These are phyloP conservation scores for Tenthredo mesomela DNA, from an alignment of 2,888 invertebrate genomes.

Conservation along the genomic window DNA sequence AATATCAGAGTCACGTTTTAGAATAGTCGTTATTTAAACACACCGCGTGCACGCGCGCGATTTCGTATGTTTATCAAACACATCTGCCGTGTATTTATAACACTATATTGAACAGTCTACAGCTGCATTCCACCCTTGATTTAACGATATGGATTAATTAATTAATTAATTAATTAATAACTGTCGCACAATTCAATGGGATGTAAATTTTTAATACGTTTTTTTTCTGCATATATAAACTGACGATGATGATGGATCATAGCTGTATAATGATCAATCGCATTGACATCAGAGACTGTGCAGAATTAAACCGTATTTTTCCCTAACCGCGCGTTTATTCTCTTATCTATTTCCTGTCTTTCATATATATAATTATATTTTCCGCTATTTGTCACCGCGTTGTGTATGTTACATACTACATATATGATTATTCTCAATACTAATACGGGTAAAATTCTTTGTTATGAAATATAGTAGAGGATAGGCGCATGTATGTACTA, in stretches of 20 bases:
- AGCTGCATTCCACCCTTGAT: slow-evolving; percentile 59
- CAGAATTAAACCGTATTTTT: not conserved
- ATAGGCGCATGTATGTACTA: too few species aligned
- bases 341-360: not conserved
- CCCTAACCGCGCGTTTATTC: not conserved
- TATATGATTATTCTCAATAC: too few species aligned
- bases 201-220: too few species aligned
- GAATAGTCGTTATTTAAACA: slow-evolving; percentile 50
- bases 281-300: not conserved
- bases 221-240: too few species aligned
- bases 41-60: slow-evolving; percentile 65
- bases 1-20: not conserved
- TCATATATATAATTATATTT: too few species aligned
- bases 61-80: slow-evolving; percentile 71
- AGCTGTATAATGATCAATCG: not conserved
- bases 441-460: too few species aligned
- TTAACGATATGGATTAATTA: not conserved
- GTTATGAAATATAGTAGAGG: too few species aligned
- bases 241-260: not conserved
- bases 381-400: too few species aligned
- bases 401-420: too few species aligned
- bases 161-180: slow-evolving; percentile 32
- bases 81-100: slow-evolving; percentile 72
- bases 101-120: slow-evolving; percentile 56
- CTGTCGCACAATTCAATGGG: not conserved